A percentile compares a stretch with the other conserved stretches of the same genome.
Conservation (phyloP, 2,113 vertebrate genomes). For the Agelaius phoeniceus region DNA sequence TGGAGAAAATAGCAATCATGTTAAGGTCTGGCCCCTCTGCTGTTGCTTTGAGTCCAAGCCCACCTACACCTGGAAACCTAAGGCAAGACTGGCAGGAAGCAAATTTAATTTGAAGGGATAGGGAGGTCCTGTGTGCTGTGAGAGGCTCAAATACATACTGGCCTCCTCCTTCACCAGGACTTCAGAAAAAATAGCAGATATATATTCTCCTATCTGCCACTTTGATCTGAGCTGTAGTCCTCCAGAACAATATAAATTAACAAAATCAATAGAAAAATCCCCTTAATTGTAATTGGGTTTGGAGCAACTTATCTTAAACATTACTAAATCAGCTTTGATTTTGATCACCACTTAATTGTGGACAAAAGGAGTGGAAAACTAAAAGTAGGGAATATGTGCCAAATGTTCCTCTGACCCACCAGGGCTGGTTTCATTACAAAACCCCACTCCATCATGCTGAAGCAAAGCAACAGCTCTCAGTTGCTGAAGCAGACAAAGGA, state of each 20-base stretch:
- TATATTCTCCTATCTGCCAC: neutral
- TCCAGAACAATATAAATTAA: neutral
- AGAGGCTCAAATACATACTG: neutral
- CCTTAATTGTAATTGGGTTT: neutral
- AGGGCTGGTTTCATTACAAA: neutral
- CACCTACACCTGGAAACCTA: neutral
- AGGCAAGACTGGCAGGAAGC: neutral
- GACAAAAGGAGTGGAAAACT: neutral
- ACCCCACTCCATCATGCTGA: neutral
- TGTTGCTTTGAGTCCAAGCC: neutral
- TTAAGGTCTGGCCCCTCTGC: neutral
- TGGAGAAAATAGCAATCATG: neutral
- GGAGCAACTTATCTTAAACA: neutral
- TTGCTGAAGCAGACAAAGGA: neutral
- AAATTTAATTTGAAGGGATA: neutral
- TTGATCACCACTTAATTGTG: neutral
- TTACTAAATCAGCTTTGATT: neutral
- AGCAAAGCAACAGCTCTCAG: neutral
- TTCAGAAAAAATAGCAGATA: neutral
- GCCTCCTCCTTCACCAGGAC: neutral
- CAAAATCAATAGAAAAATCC: neutral
- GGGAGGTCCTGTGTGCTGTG: neutral
- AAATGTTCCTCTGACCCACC: neutral
- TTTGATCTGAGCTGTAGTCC: neutral
- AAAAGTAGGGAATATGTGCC: neutral